Conservation (phyloP, 1,140 invertebrate species). For the Anoplolepis gracilipes region DNA sequence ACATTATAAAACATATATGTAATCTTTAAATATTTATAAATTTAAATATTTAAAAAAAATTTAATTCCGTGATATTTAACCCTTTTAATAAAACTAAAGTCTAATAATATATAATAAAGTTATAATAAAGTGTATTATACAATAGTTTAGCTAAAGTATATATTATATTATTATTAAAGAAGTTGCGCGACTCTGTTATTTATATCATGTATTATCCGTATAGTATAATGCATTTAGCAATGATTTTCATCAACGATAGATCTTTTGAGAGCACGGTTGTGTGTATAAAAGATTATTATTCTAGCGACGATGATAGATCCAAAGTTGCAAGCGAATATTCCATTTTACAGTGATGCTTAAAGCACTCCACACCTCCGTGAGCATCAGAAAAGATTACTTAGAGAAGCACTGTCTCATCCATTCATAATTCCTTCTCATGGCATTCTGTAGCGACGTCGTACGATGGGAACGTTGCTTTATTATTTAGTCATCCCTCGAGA, state of each 20-base stretch:
- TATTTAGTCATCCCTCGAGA: constrained; percentile 66
- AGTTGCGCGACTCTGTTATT: constrained; percentile 8
- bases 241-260: constrained; percentile 12
- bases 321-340: neutral
- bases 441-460: neutral
- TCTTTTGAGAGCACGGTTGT: constrained; percentile 10
- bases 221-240: constrained; percentile 20
- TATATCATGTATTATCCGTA: neutral
- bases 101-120: too few species aligned
- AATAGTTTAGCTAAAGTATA: too few species aligned
- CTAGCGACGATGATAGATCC: constrained; percentile 12
- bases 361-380: constrained; percentile 6
- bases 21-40: neutral
- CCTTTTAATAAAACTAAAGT: neutral
- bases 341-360: constrained; percentile 16
- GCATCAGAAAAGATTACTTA: constrained; percentile 48
- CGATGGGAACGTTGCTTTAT: constrained; percentile 59
- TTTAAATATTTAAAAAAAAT: neutral
- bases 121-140: neutral
- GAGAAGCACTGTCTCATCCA: constrained; percentile 2
- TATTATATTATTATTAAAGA: neutral
- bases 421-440: constrained; percentile 61
- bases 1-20: neutral
- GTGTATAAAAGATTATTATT: constrained; percentile 20
- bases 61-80: neutral